Base-by-base conservation (phyloP, 1,140 invertebrate genomes). In the Orchestia grillus region DNA sequence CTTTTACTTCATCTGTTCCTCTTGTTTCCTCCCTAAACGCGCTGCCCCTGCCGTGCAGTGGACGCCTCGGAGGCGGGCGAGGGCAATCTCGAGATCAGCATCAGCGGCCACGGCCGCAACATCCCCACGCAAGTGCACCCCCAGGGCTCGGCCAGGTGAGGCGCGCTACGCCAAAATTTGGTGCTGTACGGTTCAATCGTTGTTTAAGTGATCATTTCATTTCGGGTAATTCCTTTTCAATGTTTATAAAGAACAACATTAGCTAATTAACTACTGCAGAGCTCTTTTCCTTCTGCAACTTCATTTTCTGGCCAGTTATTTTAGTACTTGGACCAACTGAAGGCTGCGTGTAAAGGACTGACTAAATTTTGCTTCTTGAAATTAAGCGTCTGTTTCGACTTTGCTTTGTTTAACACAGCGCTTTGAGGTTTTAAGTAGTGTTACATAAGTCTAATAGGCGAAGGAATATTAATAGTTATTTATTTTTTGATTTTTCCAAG, bases 121-220 rank as follows among this genome's bases (percentile, higher is more conserved):
- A 99, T 99, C 97, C 99, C 99, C 41, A 99, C 99, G 44, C 99
- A 99, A 98, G 99, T 99, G n/a, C 99, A 99, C 97, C 99, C 99
- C 28, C 98, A 99, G 97, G 99, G 99, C 97, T 97, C 97, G 57
- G 98, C 98, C 87, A 96, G 96, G 96, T 97, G 91, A 94, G 53
- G 44, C 36, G 41, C 41, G 11, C 88, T 53, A 53, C 19, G 19
- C 6, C n/a, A n/a, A n/a, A n/a, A n/a, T n/a, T n/a, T n/a, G n/a
- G n/a, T n/a, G n/a, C n/a, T n/a, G n/a, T n/a, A n/a, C n/a, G n/a
- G n/a, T n/a, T n/a, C n/a, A n/a, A n/a, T n/a, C n/a, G n/a, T n/a
- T n/a, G n/a, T n/a, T n/a, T n/a, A n/a, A n/a, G n/a, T n/a, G n/a
- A n/a, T n/a, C n/a, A n/a, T n/a, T n/a, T n/a, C n/a, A n/a, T n/a